Conservation (phyloP, 2,888 invertebrate genomes). For the Epistrophe grossulariae region DNA sequence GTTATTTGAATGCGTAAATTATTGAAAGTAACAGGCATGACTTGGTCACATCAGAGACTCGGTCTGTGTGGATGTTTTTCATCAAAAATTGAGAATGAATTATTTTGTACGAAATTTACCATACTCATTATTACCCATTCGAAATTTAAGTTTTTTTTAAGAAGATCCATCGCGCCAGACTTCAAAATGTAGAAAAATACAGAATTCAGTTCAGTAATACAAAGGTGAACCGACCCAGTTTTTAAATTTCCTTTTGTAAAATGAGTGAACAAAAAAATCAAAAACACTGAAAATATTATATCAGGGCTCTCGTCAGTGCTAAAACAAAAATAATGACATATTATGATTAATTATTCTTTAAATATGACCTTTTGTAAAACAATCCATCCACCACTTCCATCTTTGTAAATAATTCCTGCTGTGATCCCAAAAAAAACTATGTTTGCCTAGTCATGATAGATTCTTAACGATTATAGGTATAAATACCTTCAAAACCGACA, state of each 20-base stretch:
- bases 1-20: slow-evolving; percentile 5
- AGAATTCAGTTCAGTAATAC: too few species aligned
- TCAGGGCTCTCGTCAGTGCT: too few species aligned
- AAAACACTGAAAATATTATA: neutral
- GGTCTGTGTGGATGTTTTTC: neutral
- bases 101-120: too few species aligned
- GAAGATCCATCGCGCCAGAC: too few species aligned
- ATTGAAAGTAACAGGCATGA: neutral
- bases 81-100: neutral
- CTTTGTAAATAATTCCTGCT: slow-evolving; percentile 23
- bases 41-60: neutral
- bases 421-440: slow-evolving; percentile 34
- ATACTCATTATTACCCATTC: too few species aligned
- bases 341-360: slow-evolving; percentile 53
- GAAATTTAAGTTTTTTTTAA: too few species aligned
- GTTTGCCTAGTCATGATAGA: slow-evolving; percentile 51
- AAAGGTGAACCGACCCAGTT: too few species aligned
- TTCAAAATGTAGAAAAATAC: too few species aligned
- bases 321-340: neutral
- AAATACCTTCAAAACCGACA: neutral
- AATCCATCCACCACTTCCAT: slow-evolving; percentile 11
- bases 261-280: neutral
- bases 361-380: slow-evolving; percentile 11
- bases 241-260: neutral
- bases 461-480: slow-evolving; percentile 52